Base-by-base conservation (phyloP, 2,797 vertebrate species). In the Choloepus didactylus region DNA sequence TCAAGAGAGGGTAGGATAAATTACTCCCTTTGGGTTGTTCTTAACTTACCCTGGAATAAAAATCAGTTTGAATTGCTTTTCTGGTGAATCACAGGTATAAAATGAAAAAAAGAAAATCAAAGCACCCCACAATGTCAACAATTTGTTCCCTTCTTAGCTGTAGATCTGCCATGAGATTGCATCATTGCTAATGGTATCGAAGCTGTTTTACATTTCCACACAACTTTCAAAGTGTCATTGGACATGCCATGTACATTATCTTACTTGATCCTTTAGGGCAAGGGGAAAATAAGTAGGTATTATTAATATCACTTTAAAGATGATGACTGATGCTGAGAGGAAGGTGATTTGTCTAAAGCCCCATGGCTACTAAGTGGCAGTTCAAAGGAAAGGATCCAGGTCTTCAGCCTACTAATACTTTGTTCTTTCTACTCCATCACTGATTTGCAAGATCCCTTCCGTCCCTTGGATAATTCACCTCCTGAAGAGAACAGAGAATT, bases 1-100 rank as follows among this genome's bases (percentile, higher is more conserved):
- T 38, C 14, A 85, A 91, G 38, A 94, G 31, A 93, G 83, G 87
- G 27, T 69, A 44, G 56, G 44, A 54, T 85, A 66, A 73, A 66
- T 88, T 84, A 75, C n/a, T 80, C 54, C 59, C 44, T 64, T 9
- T 6, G 77, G 46, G 44, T 91, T 82, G 18, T 82, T 80, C 51
- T 89, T 91, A 60, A 44, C 38, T 89, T 91, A 93, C 44, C 25
- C 25, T 75, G 69, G 59, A 85, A 93, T 91, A 80, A 93, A 94
- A 94, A 82, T 69, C 31, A 85, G 51, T 87, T 92, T 90, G 62
- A 82, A 85, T 93, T 92, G 88, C 46, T 94, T 29, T 80, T 93
- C n/a, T 62, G 83, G 41, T 72, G 59, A 96, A 73, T 93, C 18
- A 38, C n/a, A 84, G 38, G 67, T 38, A 80, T 87, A 35, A 85